Conservation (phyloP, 2,888 invertebrate genomes). For the Rutpela maculata region DNA sequence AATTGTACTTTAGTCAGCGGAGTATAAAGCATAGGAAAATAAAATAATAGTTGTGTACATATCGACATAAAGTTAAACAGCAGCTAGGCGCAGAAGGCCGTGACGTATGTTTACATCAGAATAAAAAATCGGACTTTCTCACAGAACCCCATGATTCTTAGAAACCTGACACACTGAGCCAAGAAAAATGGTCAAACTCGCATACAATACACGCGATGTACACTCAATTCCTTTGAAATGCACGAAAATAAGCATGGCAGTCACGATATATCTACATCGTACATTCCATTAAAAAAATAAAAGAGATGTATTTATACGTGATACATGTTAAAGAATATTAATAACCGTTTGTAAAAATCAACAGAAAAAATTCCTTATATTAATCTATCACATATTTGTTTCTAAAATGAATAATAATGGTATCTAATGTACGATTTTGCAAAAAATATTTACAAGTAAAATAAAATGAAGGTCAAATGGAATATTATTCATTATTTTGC, state of each 20-base stretch:
- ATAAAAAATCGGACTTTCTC: slow-evolving; percentile 73
- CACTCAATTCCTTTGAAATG: slow-evolving; percentile 66
- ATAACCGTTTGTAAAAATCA: background rate
- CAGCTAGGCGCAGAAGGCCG: slow-evolving; percentile 64
- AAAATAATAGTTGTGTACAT: slow-evolving; percentile 51
- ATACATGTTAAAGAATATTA: background rate
- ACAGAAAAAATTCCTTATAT: background rate
- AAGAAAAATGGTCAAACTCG: slow-evolving; percentile 74
- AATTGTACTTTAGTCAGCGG: slow-evolving; percentile 27
- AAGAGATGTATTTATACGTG: background rate
- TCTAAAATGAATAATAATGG: background rate
- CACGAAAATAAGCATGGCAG: slow-evolving; percentile 69
- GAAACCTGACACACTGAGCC: slow-evolving; percentile 73
- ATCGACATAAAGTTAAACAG: slow-evolving; percentile 51
- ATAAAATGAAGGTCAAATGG: background rate
- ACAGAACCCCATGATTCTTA: slow-evolving; percentile 73
- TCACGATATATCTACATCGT: slow-evolving; percentile 69
- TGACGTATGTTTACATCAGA: slow-evolving; percentile 63
- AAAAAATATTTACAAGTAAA: background rate
- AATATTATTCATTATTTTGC: background rate
- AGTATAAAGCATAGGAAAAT: slow-evolving; percentile 39
- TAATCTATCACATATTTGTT: background rate
- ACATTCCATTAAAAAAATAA: slow-evolving; percentile 57
- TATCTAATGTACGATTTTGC: background rate
- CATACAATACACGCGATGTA: slow-evolving; percentile 72